Evolutionary conservation across 92 coral and sea anemone species (phyloP).

Genomic region (Parazoanthus atlanticus): DNA sequence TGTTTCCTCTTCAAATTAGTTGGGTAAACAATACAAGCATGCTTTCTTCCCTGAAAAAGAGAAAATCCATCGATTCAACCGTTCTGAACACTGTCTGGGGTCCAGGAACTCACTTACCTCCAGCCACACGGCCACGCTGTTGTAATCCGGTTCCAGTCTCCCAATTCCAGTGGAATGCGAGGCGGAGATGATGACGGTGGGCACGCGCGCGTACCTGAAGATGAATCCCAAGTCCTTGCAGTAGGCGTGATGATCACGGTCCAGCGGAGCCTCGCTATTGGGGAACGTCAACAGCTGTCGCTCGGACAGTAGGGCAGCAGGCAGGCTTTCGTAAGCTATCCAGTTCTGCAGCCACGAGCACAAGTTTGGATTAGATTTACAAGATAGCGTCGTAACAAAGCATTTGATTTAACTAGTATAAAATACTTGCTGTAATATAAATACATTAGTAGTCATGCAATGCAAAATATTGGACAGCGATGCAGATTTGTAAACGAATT

Average conservation of each 20-base stretch:
- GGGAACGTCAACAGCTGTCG: background rate
- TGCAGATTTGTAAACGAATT: too few relatives aligned
- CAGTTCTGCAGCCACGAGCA: background rate
- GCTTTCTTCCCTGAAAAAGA: too few relatives aligned
- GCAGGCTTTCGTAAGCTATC: slow-evolving; percentile 12
- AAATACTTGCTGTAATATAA: too few relatives aligned
- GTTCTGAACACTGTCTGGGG: background rate
- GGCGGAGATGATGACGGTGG: slow-evolving; percentile 71
- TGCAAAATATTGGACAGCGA: too few relatives aligned
- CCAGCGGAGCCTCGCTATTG: slow-evolving; percentile 33
- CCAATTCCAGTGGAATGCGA: slow-evolving; percentile 49
- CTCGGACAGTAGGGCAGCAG: background rate
- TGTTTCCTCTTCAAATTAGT: too few relatives aligned
- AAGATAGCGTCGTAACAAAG: too few relatives aligned
- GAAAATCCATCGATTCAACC: too few relatives aligned
- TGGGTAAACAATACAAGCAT: too few relatives aligned
- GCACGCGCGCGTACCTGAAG: slow-evolving; percentile 43
- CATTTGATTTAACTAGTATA: background rate
- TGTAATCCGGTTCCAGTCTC: slow-evolving; percentile 55
- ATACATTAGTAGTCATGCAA: too few relatives aligned
- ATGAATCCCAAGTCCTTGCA: slow-evolving; percentile 35
- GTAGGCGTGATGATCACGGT: slow-evolving; percentile 22
- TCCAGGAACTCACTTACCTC: slow-evolving; percentile 44
- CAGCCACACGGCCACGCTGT: slow-evolving; percentile 74
- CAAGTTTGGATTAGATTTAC: too few relatives aligned